phyloP scores from a whole-genome alignment of 2,888 invertebrate genomes.

The Lydus trimaculatus region DNA sequence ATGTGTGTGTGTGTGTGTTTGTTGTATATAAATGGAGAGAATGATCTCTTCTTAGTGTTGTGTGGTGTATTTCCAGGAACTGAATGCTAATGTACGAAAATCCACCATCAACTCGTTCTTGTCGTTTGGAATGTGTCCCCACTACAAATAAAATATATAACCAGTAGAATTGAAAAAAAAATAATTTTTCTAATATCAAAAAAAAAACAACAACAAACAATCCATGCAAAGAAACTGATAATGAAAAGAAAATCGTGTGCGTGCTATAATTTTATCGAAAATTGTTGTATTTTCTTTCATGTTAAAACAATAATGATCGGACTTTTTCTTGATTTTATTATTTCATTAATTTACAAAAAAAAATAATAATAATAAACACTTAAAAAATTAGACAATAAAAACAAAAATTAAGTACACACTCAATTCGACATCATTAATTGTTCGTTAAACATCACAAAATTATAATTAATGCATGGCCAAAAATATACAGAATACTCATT shows the following conservation, averaged over 20 bases:
- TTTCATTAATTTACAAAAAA: not conserved
- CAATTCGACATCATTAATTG: not conserved
- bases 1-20: not conserved
- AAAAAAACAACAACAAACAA: too few species aligned
- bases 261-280: too few species aligned
- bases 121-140: not conserved
- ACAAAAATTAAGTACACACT: slow-evolving; percentile 3
- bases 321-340: not conserved
- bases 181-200: too few species aligned
- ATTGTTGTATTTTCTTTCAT: too few species aligned
- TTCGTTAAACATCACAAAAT: not conserved
- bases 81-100: slow-evolving; percentile 45
- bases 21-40: slow-evolving; percentile 22
- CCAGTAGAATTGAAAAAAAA: not conserved
- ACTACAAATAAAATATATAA: not conserved
- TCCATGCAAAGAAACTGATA: too few species aligned
- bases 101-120: slow-evolving; percentile 44
- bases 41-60: not conserved
- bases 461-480: not conserved
- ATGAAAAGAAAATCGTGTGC: too few species aligned
- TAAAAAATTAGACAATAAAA: not conserved
- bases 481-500: not conserved
- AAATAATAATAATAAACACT: not conserved
- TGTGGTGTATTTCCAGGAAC: slow-evolving; percentile 46
- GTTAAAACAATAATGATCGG: too few species aligned